These are phyloP conservation scores for Chionomys nivalis DNA, from an alignment of 2,113 vertebrate genomes.

Conservation along the genomic window DNA sequence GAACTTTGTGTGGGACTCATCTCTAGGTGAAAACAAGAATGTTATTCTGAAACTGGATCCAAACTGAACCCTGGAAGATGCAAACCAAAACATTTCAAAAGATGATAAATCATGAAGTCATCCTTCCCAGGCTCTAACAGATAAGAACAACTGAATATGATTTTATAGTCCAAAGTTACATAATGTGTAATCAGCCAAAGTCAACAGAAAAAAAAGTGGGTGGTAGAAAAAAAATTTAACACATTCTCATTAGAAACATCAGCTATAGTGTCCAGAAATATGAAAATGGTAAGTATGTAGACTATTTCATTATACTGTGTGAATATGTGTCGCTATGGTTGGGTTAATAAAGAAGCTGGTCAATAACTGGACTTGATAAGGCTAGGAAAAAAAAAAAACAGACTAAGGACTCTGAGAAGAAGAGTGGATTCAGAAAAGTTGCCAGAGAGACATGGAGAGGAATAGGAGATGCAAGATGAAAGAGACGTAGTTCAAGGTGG, in stretches of 20 bases:
- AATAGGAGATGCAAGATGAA: neutral
- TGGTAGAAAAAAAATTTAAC: neutral
- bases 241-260: neutral
- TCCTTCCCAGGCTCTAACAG: neutral
- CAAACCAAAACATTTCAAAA: neutral
- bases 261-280: neutral
- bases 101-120: neutral
- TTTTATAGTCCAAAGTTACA: neutral
- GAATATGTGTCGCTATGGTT: neutral
- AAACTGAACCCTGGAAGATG: neutral
- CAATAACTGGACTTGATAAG: neutral
- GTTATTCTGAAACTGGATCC: neutral
- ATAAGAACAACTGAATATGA: neutral
- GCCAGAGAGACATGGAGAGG: neutral
- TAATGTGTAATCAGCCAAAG: neutral
- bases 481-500: neutral
- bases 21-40: neutral
- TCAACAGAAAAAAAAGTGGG: neutral
- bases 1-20: neutral
- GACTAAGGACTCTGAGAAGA: neutral
- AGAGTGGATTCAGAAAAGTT: neutral
- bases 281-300: neutral
- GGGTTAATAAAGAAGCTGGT: neutral
- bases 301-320: neutral
- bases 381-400: neutral